Evolutionary conservation across 2,888 invertebrate species (phyloP), one percentile per base, ranked within the genome.

Genomic region (Metopia argyrocephala): DNA sequence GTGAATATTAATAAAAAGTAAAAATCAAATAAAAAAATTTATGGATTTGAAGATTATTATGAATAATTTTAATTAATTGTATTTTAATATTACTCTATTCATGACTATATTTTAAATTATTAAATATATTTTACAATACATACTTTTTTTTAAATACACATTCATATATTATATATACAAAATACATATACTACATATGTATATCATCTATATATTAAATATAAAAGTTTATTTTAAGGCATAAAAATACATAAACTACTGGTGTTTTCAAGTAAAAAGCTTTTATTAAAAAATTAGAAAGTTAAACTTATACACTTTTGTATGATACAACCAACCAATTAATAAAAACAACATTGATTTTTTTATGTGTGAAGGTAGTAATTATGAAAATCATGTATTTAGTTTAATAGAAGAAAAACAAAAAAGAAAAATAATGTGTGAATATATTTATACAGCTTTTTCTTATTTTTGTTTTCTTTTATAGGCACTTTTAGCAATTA

Each of bases 401-500:
- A 31, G 38, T 48, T 64, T 28, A 12, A 1, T 27, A 57, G 57
- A 18, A 27, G 15, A 27, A n/a, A n/a, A n/a, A 27, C 15, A 12
- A 38, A 38, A 38, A 38, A 38, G 15, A 12, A 12, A 38, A 12
- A 12, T 12, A 9, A 38, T 38, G 9, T 38, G 6, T 12, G 15
- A 38, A 6, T 15, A 15, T 38, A 38, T 15, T 38, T 38, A 38
- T 38, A 12, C 15, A 38, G 9, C 15, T 38, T 12, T 31, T 31
- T 31, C 6, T 31, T 31, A 12, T 31, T 12, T 4, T 18, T 46
- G 48, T 50, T 48, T 73, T 73, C 59, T 15, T 78, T 65, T 74
- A 61, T 81, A 81, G 80, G 80, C 80, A 81, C 80, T 81, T 80
- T 79, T 81, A 81, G 73, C 80, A 81, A 74, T 76, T 81, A 74